Conservation (phyloP, 2,113 vertebrate species). For the Dasyurus viverrinus region DNA sequence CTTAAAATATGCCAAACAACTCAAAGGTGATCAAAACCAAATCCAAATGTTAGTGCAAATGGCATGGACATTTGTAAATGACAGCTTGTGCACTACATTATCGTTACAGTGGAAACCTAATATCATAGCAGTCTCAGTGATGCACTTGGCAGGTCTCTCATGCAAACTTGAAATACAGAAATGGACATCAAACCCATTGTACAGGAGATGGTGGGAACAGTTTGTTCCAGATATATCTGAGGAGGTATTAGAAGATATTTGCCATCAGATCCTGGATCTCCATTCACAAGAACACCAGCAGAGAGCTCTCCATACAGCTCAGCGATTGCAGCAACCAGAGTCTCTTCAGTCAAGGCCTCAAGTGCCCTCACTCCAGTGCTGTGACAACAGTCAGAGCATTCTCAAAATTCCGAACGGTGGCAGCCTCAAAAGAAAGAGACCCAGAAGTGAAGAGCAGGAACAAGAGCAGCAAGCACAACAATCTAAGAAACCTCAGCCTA, state of each 20-base stretch:
- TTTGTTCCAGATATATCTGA: conserved; percentile 99
- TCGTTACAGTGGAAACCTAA: conserved; percentile 99
- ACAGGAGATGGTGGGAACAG: conserved; percentile 98
- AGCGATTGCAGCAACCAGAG: conserved; percentile 87
- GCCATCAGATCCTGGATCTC: conserved; percentile 98
- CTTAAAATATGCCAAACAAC: conserved; percentile 97
- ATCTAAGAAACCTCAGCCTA: too few species aligned
- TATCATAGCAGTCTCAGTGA: conserved; percentile 98
- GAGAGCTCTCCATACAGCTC: conserved; percentile 93
- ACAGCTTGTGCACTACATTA: conserved; percentile 98
- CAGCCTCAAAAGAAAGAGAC: too few species aligned
- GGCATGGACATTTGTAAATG: conserved; percentile 99
- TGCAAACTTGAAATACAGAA: conserved; percentile 99
- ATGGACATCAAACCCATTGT: conserved; percentile 97
- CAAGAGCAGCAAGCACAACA: too few species aligned
- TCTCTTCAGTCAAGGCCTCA: conserved; percentile 84
- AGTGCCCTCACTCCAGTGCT: conserved; percentile 68
- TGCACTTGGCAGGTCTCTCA: conserved; percentile 96
- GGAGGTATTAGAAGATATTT: conserved; percentile 98
- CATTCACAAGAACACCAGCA: conserved; percentile 98
- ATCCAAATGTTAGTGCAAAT: conserved; percentile 98
- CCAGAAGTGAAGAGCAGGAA: too few species aligned
- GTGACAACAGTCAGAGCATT: conserved; percentile 71
- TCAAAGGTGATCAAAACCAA: conserved; percentile 99
- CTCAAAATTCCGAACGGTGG: conserved; percentile 62